phyloP scores from a whole-genome alignment of 2,113 vertebrate genomes.

The Saguinus midas region DNA sequence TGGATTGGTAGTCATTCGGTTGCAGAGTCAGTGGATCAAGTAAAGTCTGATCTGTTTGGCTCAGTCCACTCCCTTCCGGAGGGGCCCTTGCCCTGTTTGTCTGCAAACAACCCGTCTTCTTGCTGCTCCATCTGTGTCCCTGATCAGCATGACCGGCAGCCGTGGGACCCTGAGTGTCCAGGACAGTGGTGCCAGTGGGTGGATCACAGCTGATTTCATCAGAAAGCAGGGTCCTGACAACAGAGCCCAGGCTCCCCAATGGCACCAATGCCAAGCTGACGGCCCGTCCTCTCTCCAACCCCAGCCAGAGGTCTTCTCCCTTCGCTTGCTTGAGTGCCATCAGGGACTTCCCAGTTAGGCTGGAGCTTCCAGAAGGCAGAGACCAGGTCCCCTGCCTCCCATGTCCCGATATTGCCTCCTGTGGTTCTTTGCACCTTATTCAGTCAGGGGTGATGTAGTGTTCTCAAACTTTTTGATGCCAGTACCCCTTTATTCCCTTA shows the following conservation, averaged over 20 bases:
- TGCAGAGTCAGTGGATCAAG: neutral
- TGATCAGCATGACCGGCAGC: fast-evolving
- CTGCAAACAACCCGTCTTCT: neutral
- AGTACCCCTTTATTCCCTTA: neutral
- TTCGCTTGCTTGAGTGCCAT: neutral
- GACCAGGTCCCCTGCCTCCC: too few relatives aligned
- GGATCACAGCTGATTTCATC: too few relatives aligned
- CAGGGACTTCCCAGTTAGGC: neutral
- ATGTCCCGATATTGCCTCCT: neutral
- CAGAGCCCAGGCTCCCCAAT: neutral
- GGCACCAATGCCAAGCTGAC: fast-evolving
- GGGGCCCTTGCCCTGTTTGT: neutral
- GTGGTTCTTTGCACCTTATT: neutral
- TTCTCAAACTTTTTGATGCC: neutral
- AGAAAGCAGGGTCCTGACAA: neutral
- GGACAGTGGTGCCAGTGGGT: fast-evolving
- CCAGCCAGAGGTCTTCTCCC: too few relatives aligned
- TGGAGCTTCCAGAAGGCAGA: neutral
- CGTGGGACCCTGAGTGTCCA: neutral
- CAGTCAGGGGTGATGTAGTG: neutral
- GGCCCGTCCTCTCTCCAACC: too few relatives aligned
- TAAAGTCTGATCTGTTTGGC: neutral
- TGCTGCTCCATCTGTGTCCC: neutral
- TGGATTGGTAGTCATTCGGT: too few relatives aligned
- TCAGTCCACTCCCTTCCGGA: neutral